Conservation (phyloP, 2,888 invertebrate species). For the Disparrhopalites patrizii region DNA sequence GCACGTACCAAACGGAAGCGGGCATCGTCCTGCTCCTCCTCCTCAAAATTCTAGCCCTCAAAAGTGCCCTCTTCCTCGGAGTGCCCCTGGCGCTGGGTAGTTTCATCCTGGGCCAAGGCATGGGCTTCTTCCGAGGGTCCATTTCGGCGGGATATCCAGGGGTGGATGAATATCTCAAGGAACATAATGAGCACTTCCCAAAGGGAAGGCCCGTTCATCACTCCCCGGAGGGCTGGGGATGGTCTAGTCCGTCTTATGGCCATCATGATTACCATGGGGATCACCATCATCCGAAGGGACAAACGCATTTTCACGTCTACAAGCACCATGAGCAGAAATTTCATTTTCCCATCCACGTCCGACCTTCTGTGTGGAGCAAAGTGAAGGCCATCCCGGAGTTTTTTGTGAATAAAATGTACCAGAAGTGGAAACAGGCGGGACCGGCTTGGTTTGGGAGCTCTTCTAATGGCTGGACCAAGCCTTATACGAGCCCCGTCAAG, state of each 20-base stretch:
- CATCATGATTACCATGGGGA: no score
- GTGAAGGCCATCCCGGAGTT: background rate
- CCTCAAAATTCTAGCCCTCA: slow-evolving; percentile 25
- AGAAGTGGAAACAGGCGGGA: no score
- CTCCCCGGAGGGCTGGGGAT: no score
- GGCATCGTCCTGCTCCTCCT: slow-evolving; percentile 24
- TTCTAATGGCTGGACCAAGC: background rate
- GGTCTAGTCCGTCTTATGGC: no score
- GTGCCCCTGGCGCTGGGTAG: slow-evolving; percentile 26
- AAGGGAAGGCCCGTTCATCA: background rate
- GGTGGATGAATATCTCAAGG: slow-evolving; percentile 16
- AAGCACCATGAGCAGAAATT: slow-evolving; percentile 8
- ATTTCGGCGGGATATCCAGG: slow-evolving; percentile 18
- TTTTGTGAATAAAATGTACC: no score
- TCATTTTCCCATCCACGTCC: background rate
- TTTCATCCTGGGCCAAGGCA: slow-evolving; percentile 26
- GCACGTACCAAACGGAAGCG: slow-evolving; percentile 26
- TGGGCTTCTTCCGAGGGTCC: slow-evolving; percentile 27
- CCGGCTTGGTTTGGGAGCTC: background rate
- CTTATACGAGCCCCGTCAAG: background rate
- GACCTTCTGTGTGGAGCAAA: background rate
- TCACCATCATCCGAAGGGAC: no score
- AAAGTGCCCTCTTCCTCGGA: slow-evolving; percentile 27
- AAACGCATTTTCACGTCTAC: background rate
- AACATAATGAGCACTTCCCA: background rate